Base-by-base conservation (phyloP, 2,888 invertebrate species). In the Ophion ventricosus region DNA sequence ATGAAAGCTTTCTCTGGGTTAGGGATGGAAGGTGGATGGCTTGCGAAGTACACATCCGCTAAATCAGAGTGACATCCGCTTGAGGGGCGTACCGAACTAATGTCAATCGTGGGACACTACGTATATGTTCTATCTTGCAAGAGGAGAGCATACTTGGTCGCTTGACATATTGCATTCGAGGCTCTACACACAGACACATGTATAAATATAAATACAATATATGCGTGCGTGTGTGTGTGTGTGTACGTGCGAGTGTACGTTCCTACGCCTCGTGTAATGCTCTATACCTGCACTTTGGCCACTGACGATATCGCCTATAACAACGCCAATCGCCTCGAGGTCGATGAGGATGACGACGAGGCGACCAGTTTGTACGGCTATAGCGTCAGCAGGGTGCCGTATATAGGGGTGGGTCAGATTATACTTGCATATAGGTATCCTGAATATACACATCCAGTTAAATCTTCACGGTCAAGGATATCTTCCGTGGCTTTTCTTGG, bases 21-120 rank as follows among this genome's bases (percentile, higher is more conserved):
- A n/a, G 57, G 23, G 57, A 10, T 7, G n/a, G 2, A 23, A 8
- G 20, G 49, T 26, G 67, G 25, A 61, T 29, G 57, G 43, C 83
- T 76, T 64, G 57, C 73, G 20, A 25, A 77, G 64, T 49, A 40
- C 57, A 61, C 59, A 77, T 80, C 77, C 77, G 74, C 3, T 64
- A 80, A 83, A 80, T 83, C 76, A 69, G 80, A 77, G 67, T 73
- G 67, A 43, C 80, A 76, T 80, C 64, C 64, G 76, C 56, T 64
- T n/a, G 35, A 61, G 61, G 73, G 20, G 57, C 25, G 59, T 8
- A 29, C 43, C 11, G 69, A 54, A 17, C 23, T 61, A 74, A 67
- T 54, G 54, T 25, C 69, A 20, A 75, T 63, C 26, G 54, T 57
- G 54, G 29, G 8, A 79, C 61, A 4, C 35, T n/a, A 25, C 69